A percentile compares a stretch with the other conserved stretches of the same genome.
Conservation (phyloP, 2,797 vertebrate genomes). For the Champsocephalus esox region DNA sequence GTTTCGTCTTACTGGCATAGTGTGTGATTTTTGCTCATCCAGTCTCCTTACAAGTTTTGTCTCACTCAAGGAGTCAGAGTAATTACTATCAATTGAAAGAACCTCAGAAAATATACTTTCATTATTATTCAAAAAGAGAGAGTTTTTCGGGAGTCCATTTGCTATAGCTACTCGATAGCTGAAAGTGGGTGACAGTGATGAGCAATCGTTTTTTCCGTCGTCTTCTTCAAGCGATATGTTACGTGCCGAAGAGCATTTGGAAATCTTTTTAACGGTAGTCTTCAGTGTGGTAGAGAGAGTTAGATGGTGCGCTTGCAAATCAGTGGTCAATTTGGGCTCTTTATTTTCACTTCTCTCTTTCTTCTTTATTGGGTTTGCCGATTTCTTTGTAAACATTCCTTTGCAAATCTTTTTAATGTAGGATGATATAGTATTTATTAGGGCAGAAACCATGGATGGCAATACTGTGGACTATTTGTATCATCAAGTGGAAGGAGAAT, state of each 20-base stretch:
- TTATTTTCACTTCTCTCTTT: constrained; percentile 92
- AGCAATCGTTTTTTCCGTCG: constrained; percentile 89
- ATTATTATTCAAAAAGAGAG: constrained; percentile 86
- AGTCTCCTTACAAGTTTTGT: constrained; percentile 86
- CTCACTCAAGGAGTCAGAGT: constrained; percentile 92
- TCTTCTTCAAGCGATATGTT: constrained; percentile 93
- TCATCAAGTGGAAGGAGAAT: constrained; percentile 70
- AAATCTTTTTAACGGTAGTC: constrained; percentile 95
- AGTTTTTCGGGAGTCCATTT: constrained; percentile 92
- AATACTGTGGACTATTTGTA: constrained; percentile 80
- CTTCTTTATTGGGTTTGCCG: constrained; percentile 94
- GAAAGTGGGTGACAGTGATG: constrained; percentile 95
- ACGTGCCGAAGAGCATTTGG: constrained; percentile 93
- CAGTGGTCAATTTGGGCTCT: constrained; percentile 87
- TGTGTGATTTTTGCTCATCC: constrained; percentile 87
- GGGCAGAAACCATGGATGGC: constrained; percentile 95
- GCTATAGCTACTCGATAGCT: constrained; percentile 98
- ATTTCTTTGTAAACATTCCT: constrained; percentile 99
- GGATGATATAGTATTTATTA: constrained; percentile 92
- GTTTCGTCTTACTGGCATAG: constrained; percentile 97
- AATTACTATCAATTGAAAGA: constrained; percentile 91
- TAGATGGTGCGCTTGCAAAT: constrained; percentile 88
- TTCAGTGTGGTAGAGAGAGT: constrained; percentile 93
- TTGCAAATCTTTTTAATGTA: constrained; percentile 97
- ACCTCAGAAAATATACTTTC: constrained; percentile 89